These are phyloP conservation scores for Chymomyza amoena DNA, from an alignment of 2,888 invertebrate species.

Conservation along the genomic window DNA sequence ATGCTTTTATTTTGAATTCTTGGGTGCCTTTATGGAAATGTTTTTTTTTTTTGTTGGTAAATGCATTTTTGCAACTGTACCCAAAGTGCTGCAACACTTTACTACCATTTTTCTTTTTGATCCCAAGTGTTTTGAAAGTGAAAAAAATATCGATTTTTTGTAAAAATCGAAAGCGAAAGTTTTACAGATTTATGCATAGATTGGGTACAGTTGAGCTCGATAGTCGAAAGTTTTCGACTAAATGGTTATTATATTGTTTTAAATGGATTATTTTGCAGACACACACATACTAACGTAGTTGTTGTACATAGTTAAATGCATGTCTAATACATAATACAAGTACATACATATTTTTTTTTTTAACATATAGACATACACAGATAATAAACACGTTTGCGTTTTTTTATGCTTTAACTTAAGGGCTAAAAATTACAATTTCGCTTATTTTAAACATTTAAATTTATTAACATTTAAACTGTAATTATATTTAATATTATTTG, in stretches of 20 bases:
- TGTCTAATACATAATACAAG: background rate
- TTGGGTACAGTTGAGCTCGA: too few species aligned
- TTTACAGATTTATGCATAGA: too few species aligned
- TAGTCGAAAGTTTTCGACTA: too few species aligned
- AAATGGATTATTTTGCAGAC: background rate
- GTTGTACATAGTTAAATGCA: background rate
- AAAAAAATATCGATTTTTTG: too few species aligned
- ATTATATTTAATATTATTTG: background rate
- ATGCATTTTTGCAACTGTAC: background rate
- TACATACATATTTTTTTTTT: background rate
- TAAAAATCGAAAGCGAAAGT: too few species aligned
- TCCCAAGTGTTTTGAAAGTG: too few species aligned
- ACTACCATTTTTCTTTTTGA: too few species aligned
- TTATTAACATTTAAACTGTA: background rate
- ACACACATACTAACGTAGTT: background rate
- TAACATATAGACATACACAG: background rate
- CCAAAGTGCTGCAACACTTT: background rate
- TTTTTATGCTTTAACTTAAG: background rate
- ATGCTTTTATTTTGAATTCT: conserved; percentile 5
- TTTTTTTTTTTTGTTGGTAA: conserved; percentile 1
- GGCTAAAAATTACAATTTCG: background rate
- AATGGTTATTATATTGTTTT: too few species aligned
- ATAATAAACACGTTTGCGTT: background rate
- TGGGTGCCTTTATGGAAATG: background rate
- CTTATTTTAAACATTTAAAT: background rate